Evolutionary conservation across 2,888 invertebrate species (phyloP), one percentile per base, ranked within the genome.

Genomic region (Ferdinandea cuprea): DNA sequence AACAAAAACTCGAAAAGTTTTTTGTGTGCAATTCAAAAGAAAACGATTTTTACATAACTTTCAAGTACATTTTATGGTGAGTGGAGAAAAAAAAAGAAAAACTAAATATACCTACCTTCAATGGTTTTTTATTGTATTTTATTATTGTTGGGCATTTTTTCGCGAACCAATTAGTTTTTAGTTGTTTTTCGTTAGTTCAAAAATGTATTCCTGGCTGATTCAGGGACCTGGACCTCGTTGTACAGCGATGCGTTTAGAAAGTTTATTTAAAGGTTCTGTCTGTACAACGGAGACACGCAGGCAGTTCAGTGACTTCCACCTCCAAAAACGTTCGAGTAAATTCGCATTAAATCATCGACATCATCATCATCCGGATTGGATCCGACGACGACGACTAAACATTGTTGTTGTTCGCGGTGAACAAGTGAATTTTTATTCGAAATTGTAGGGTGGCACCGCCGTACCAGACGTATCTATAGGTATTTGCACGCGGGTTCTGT

Each of bases 291-390:
- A 77, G 71, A 81, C 81, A 81, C 81, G 81, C 81, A 80, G 71
- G 81, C 81, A 77, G 77, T 81, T 81, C 77, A 81, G 58, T 81
- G 81, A 81, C 81, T 81, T 77, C 40, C 28, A 66, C 65, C 52
- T 76, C 76, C 52, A 35, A 81, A 81, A 81, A 71, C 25, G 50
- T 69, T 65, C 21, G 2, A 76, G 56, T 69, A 63, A 77, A 81
- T 81, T 71, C 71, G 77, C 71, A 81, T 77, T 77, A 48, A 77
- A 81, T 77, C 81, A 79, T 74, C 59, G 52, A 78, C 78, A 65
- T 58, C 37, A 61, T 54, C 42, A n/a, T 63, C 30, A n/a, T n/a
- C n/a, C n/a, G n/a, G n/a, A n/a, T n/a, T n/a, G n/a, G n/a, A n/a
- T n/a, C n/a, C n/a, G n/a, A n/a, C 42, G 44, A 65, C 19, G 21